phyloP scores from a whole-genome alignment of 2,113 vertebrate genomes.

The Bothrops jararaca region DNA sequence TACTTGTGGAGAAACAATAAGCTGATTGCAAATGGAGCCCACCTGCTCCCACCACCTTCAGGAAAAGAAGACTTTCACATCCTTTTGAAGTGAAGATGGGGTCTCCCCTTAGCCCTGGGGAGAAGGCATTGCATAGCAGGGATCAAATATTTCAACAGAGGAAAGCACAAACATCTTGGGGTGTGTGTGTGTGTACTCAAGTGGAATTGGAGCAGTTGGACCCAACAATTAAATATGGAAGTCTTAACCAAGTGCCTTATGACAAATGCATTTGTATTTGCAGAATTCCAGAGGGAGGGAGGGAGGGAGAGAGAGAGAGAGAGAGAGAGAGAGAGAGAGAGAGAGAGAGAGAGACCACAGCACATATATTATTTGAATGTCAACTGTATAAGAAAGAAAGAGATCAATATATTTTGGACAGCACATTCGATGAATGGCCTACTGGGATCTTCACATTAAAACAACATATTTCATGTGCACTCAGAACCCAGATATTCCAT shows the following conservation, averaged over 20 bases:
- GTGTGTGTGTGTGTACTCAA: background rate
- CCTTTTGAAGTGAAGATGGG: background rate
- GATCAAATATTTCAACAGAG: background rate
- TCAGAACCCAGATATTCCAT: background rate
- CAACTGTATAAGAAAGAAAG: background rate
- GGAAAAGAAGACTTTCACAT: background rate
- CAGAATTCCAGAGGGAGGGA: too few relatives aligned
- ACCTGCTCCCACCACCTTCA: background rate
- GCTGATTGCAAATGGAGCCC: background rate
- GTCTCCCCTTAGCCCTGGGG: background rate
- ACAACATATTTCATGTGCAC: background rate
- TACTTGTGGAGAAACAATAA: background rate
- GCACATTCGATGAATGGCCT: background rate
- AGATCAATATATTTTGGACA: background rate
- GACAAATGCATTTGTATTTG: background rate
- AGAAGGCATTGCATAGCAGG: background rate
- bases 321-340: background rate
- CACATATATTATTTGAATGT: background rate
- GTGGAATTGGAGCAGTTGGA: background rate
- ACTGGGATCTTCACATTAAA: background rate
- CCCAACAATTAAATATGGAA: background rate
- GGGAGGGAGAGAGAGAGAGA: too few relatives aligned
- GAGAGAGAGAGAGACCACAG: background rate
- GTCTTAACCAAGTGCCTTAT: background rate
- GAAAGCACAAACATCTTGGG: background rate